phyloP scores from a whole-genome alignment of 2,888 invertebrate species.

The Luperina nickerlii region DNA sequence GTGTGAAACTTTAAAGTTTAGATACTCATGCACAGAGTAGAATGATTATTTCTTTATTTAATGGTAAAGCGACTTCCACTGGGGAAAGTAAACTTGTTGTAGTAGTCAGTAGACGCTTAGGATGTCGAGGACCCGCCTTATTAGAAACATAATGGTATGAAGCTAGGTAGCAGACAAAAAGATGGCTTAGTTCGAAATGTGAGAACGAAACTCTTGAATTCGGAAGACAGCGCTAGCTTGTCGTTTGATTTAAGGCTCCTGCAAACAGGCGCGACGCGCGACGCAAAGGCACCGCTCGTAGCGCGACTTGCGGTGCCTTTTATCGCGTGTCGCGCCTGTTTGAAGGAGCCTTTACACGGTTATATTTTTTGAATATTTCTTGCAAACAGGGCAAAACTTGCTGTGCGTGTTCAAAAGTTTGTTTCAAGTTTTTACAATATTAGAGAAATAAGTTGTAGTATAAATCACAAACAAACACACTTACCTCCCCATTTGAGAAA shows the following conservation, averaged over 20 bases:
- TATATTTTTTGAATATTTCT: background rate
- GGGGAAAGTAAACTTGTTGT: background rate
- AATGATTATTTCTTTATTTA: background rate
- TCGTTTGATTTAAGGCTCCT: background rate
- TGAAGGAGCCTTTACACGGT: no score
- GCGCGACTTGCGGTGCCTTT: no score
- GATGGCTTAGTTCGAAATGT: background rate
- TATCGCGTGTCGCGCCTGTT: no score
- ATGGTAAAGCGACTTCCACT: background rate
- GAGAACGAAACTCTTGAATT: background rate
- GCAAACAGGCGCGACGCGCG: no score
- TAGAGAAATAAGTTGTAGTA: background rate
- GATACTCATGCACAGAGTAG: no score
- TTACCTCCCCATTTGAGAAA: slow-evolving; percentile 95
- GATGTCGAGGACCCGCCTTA: background rate
- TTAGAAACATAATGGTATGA: background rate
- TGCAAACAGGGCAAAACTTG: background rate
- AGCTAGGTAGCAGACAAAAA: background rate
- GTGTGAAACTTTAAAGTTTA: background rate
- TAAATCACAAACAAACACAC: slow-evolving; percentile 48
- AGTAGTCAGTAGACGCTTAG: background rate
- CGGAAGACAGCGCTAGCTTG: background rate
- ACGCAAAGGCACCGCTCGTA: no score
- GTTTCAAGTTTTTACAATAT: background rate
- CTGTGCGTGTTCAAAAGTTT: background rate